phyloP scores from a whole-genome alignment of 2,113 vertebrate genomes.

The Nipponia nippon region DNA sequence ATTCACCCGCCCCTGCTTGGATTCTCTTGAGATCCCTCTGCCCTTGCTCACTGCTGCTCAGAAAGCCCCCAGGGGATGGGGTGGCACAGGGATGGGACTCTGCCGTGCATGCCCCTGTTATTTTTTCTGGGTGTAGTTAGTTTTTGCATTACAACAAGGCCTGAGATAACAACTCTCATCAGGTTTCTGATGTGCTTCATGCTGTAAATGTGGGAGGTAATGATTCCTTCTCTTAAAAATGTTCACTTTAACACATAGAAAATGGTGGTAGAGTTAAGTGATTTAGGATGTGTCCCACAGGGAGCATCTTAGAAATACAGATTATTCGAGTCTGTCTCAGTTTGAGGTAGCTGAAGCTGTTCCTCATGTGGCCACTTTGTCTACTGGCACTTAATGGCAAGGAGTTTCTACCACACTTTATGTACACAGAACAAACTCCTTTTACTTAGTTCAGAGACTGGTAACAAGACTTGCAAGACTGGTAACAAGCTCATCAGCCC shows the following conservation, averaged over 20 bases:
- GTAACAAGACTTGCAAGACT: not conserved
- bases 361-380: not conserved
- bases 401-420: not conserved
- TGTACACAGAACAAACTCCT: not conserved
- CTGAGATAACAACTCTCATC: not conserved
- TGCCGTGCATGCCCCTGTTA: not conserved
- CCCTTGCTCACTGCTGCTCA: not conserved
- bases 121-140: not conserved
- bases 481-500: not conserved
- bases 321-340: not conserved
- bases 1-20: not conserved
- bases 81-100: not conserved
- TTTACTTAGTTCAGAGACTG: not conserved
- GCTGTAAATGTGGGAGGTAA: not conserved
- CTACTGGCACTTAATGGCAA: not conserved
- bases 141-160: not conserved
- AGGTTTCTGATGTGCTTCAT: not conserved
- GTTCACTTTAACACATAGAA: not conserved
- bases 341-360: not conserved
- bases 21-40: not conserved
- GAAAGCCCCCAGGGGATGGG: not conserved
- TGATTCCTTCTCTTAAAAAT: not conserved
- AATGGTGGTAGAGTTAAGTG: not conserved
- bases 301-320: not conserved
- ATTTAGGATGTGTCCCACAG: not conserved